These are phyloP conservation scores for Corythornis cristatus DNA, from an alignment of 2,113 vertebrate genomes.

Conservation along the genomic window DNA sequence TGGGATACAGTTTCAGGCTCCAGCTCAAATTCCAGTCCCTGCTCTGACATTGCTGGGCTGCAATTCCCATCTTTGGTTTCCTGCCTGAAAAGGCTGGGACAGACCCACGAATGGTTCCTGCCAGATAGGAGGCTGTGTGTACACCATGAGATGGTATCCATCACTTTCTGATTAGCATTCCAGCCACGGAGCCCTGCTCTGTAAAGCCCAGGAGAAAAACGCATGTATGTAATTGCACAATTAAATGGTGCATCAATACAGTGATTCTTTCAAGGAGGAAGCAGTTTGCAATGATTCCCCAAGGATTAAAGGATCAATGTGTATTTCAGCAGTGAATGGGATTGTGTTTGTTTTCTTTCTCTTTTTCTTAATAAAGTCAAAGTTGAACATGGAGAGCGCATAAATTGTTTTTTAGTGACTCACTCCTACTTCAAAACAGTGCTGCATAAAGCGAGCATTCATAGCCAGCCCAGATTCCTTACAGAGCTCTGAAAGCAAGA, in stretches of 20 bases:
- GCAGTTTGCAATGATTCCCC: neutral
- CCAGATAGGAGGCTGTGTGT: neutral
- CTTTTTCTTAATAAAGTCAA: constrained; percentile 56
- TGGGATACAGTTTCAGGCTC: neutral
- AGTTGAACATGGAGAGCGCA: constrained; percentile 40
- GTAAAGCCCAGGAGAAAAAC: neutral
- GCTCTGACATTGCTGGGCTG: neutral
- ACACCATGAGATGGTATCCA: neutral
- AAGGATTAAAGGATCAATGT: constrained; percentile 50
- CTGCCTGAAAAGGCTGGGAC: neutral
- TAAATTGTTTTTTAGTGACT: constrained; percentile 71
- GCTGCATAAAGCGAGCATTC: constrained; percentile 45
- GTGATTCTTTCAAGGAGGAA: constrained; percentile 12
- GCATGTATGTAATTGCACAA: neutral
- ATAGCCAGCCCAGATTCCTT: neutral
- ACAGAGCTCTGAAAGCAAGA: constrained; percentile 35
- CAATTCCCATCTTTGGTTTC: neutral
- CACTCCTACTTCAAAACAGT: constrained; percentile 58
- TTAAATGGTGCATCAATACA: neutral
- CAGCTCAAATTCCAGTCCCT: neutral
- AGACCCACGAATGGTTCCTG: neutral
- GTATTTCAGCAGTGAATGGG: neutral
- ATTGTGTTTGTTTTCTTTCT: constrained; percentile 53
- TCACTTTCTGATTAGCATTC: neutral
- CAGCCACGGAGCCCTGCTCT: neutral